Percentiles rank a stretch among this genome's conserved stretches.
Evolutionary conservation across 2,888 invertebrate genomes (phyloP).

Genomic region (Ophion obscuratus): DNA sequence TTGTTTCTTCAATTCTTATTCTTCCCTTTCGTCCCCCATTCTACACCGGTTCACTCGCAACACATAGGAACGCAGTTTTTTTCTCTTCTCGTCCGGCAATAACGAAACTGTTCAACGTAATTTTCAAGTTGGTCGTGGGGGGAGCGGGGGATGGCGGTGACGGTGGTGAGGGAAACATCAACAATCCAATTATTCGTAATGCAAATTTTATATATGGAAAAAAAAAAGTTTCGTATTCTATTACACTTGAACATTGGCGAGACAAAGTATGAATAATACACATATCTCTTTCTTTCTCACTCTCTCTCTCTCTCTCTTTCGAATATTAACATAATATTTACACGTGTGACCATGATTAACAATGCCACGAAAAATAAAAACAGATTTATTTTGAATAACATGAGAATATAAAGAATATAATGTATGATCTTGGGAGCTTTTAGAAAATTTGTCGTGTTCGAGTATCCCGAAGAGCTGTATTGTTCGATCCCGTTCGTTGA

Average conservation of each 20-base stretch:
- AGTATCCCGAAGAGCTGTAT: constrained; percentile 36
- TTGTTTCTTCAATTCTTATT: constrained; percentile 52
- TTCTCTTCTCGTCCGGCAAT: constrained; percentile 46
- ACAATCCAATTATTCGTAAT: constrained; percentile 73
- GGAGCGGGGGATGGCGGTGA: constrained; percentile 1
- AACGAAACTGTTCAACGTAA: constrained; percentile 60
- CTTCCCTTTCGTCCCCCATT: constrained; percentile 33
- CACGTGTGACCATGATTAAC: constrained; percentile 77
- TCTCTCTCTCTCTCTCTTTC: constrained; percentile 50
- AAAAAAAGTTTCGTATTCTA: constrained; percentile 56
- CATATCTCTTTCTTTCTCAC: constrained; percentile 55
- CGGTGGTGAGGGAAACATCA: constrained; percentile 68
- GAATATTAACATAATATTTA: constrained; percentile 78
- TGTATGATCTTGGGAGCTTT: constrained; percentile 70
- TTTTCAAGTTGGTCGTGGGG: constrained; percentile 62
- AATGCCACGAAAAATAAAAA: constrained; percentile 79
- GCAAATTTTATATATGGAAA: constrained; percentile 54
- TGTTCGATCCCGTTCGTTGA: neutral
- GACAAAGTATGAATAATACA: constrained; percentile 54
- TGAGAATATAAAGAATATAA: constrained; percentile 81
- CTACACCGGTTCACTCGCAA: constrained; percentile 39
- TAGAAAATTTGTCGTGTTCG: constrained; percentile 75
- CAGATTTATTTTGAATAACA: constrained; percentile 80
- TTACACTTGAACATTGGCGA: constrained; percentile 60
- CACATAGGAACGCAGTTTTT: constrained; percentile 57